Base-by-base conservation (phyloP, 2,888 invertebrate species). In the Acanthosepion pharaonis region DNA sequence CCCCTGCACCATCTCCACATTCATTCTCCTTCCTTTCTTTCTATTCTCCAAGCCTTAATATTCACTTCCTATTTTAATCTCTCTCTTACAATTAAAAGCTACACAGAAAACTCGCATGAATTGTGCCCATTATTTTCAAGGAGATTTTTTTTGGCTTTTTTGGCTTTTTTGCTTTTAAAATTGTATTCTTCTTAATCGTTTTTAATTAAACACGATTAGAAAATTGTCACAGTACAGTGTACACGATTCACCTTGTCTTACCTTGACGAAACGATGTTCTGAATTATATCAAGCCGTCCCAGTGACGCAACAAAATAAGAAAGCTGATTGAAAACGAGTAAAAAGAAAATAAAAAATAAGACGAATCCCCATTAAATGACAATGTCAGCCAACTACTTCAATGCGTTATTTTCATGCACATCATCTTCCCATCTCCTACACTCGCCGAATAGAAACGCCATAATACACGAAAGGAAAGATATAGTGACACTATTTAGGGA, bases 201-300 rank as follows among this genome's bases (percentile, higher is more conserved):
- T 78, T 78, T 78, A 78, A 78, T 78, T 78, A 78, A 78, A 78
- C n/a, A 78, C 78, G 78, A 78, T 78, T 78, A n/a, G n/a, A 78
- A 78, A 78, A 78, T n/a, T 33, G 78, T 78, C 78, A 78, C 78
- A 78, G 33, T 4, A n/a, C 78, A n/a, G 78, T n/a, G 15, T 78
- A 78, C 78, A 78, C n/a, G 78, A 78, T 78, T n/a, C 11, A 11
- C 15, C 78, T 78, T 78, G 78, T 78, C n/a, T 78, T 78, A 78
- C n/a, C n/a, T 78, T 78, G 78, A 78, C 78, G 78, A 33, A n/a
- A 33, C 23, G 78, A 78, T 78, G 78, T 78, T 78, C n/a, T 78
- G 0, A n/a, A 78, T n/a, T 11, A 78, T 78, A 33, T n/a, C n/a
- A 9, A n/a, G 15, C n/a, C 78, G 11, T 33, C n/a, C 78, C 33